phyloP scores from a whole-genome alignment of 2,113 vertebrate genomes.

The Empidonax alnorum region DNA sequence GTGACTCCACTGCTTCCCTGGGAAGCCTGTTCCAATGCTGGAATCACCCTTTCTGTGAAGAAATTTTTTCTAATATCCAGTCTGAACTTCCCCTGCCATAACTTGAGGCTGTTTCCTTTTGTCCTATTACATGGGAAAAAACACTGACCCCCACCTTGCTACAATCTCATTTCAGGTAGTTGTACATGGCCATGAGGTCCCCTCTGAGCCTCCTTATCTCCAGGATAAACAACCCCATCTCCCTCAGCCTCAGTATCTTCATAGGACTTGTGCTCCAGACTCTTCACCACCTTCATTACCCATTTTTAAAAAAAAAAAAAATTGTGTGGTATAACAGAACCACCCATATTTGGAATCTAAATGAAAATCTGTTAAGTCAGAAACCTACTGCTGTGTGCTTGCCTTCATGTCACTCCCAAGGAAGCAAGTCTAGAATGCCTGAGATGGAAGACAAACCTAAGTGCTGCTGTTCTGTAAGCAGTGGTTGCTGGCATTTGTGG shows the following conservation, averaged over 20 bases:
- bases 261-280: neutral
- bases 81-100: neutral
- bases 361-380: neutral
- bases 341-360: neutral
- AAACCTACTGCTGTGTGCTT: neutral
- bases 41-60: neutral
- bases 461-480: neutral
- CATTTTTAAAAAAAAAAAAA: neutral
- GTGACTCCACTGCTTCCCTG: neutral
- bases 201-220: neutral
- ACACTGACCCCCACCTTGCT: neutral
- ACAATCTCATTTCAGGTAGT: neutral
- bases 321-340: neutral
- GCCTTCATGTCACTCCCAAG: neutral
- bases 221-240: neutral
- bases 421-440: neutral
- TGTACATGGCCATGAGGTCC: fast-evolving
- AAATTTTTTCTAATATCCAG: neutral
- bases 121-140: neutral
- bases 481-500: neutral
- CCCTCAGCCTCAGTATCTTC: neutral
- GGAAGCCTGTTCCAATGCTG: neutral
- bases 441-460: neutral
- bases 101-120: neutral
- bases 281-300: neutral